Conservation (phyloP, 2,888 invertebrate genomes). For the Bhutanitis thaidina region DNA sequence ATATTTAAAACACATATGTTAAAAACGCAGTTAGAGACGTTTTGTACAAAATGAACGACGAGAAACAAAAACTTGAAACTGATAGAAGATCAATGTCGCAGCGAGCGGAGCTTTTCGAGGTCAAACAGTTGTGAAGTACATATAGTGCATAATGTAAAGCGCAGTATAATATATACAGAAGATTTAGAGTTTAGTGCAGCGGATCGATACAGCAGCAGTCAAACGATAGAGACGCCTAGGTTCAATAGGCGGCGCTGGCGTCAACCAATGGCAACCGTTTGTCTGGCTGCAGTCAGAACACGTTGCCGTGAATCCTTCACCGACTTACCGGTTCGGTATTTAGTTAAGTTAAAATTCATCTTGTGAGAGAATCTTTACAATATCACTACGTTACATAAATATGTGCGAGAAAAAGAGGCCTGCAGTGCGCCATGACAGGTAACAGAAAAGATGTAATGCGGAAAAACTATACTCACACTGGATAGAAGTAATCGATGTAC, state of each 20-base stretch:
- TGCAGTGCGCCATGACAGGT: slow-evolving; percentile 52
- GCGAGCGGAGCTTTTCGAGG: slow-evolving; percentile 27
- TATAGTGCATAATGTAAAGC: slow-evolving; percentile 22
- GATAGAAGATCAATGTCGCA: slow-evolving; percentile 32
- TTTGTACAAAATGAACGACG: neutral
- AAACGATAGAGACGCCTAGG: slow-evolving; percentile 55
- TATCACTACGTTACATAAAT: slow-evolving; percentile 28
- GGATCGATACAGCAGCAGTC: slow-evolving; percentile 65
- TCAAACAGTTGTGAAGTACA: slow-evolving; percentile 25
- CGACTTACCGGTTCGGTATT: slow-evolving; percentile 71
- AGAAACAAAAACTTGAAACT: slow-evolving; percentile 7
- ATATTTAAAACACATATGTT: too few species aligned
- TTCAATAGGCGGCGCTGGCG: slow-evolving; percentile 67
- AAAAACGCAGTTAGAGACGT: too few species aligned
- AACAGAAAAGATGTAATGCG: slow-evolving; percentile 19
- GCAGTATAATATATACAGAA: slow-evolving; percentile 23
- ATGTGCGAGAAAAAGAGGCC: slow-evolving; percentile 30
- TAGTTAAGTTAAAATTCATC: slow-evolving; percentile 37
- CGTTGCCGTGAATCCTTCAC: slow-evolving; percentile 71
- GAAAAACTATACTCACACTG: slow-evolving; percentile 80
- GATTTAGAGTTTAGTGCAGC: slow-evolving; percentile 54
- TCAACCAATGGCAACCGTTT: slow-evolving; percentile 56
- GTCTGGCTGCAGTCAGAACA: slow-evolving; percentile 58
- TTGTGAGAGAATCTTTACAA: slow-evolving; percentile 59
- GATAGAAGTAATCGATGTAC: slow-evolving; percentile 86